Conservation (phyloP, 2,113 vertebrate genomes). For the Promerops cafer region DNA sequence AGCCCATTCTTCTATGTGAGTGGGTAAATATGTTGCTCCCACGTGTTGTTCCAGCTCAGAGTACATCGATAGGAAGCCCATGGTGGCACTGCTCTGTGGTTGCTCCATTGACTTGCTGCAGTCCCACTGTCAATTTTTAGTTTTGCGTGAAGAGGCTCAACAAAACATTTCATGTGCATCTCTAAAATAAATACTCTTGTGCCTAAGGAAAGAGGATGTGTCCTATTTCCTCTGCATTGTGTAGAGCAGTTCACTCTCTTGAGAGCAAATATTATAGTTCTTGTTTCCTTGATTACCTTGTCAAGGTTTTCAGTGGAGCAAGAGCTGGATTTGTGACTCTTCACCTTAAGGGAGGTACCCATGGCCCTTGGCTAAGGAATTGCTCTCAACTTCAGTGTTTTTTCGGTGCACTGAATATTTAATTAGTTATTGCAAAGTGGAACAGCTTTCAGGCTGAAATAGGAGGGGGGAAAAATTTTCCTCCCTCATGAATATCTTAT, state of each 20-base stretch:
- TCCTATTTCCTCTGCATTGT: not conserved
- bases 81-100: rapidly evolving
- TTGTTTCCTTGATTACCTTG: not conserved
- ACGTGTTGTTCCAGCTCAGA: not conserved
- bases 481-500: constrained; percentile 58
- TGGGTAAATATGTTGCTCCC: not conserved
- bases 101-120: not conserved
- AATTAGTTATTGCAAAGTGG: constrained; percentile 41
- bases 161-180: not conserved
- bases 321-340: not conserved
- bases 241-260: not conserved
- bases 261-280: not conserved
- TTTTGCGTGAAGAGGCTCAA: not conserved
- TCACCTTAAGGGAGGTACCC: not conserved
- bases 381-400: not conserved
- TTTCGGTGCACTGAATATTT: constrained; percentile 43
- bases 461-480: not conserved
- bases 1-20: not conserved
- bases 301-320: constrained; percentile 9
- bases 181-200: not conserved
- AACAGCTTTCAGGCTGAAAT: constrained; percentile 45
- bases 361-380: constrained; percentile 16
- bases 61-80: not conserved
- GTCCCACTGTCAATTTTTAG: not conserved
- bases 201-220: not conserved